Evolutionary conservation across 1,140 invertebrate genomes (phyloP).

Genomic region (Diachasma alloeum): DNA sequence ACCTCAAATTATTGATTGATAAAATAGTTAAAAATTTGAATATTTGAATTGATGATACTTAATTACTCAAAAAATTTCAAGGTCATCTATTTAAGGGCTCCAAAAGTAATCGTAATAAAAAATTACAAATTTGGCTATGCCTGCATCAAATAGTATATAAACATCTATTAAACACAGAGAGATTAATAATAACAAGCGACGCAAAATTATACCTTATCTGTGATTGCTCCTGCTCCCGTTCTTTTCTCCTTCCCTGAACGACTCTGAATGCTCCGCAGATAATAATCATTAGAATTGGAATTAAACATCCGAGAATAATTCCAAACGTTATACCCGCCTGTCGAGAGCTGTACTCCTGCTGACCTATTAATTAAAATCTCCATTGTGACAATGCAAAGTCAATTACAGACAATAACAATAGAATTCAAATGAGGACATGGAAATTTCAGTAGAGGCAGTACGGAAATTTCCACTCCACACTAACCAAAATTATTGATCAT

Average conservation of each 20-base stretch:
- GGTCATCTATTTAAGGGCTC: no score
- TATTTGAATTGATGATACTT: no score
- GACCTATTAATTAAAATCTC: slow-evolving; percentile 65
- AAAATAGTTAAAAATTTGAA: no score
- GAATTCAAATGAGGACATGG: slow-evolving; percentile 35
- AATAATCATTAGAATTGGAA: slow-evolving; percentile 77
- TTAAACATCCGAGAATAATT: slow-evolving; percentile 76
- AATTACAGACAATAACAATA: slow-evolving; percentile 6
- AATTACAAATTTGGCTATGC: no score
- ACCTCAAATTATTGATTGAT: no score
- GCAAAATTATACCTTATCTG: slow-evolving; percentile 45
- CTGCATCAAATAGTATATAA: no score
- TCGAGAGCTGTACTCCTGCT: slow-evolving; percentile 79
- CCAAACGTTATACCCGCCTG: slow-evolving; percentile 80
- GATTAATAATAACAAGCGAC: background rate
- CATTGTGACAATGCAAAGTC: background rate
- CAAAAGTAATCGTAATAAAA: no score
- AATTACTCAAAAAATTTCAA: no score
- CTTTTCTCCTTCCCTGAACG: slow-evolving; percentile 66
- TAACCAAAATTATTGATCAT: slow-evolving; percentile 5
- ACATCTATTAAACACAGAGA: background rate
- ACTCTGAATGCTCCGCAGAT: slow-evolving; percentile 75
- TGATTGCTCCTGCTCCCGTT: slow-evolving; percentile 64
- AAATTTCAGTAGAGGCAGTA: slow-evolving; percentile 46
- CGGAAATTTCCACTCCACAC: slow-evolving; percentile 63